Evolutionary conservation across 2,113 vertebrate species (phyloP).

Genomic region (Buteo buteo): DNA sequence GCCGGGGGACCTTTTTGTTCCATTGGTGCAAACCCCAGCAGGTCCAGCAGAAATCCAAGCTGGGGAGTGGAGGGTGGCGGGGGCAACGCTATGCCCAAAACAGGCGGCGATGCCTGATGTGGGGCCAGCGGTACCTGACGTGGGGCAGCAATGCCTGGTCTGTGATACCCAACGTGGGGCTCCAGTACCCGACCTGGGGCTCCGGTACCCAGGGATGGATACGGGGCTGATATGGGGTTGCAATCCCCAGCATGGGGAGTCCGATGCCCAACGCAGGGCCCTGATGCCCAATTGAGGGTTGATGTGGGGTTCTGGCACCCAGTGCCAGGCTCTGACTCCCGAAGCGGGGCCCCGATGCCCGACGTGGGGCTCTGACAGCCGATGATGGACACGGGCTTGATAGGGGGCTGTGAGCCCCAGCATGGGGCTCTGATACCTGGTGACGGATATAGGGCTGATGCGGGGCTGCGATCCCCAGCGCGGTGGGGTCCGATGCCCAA

Average conservation of each 20-base stretch:
- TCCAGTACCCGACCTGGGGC: neutral
- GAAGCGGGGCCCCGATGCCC: neutral
- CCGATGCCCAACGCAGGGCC: fast-evolving
- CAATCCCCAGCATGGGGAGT: neutral
- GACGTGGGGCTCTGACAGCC: neutral
- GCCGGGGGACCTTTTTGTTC: neutral
- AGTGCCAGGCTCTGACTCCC: neutral
- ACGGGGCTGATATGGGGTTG: neutral
- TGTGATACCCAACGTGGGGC: neutral
- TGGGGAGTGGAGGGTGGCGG: neutral
- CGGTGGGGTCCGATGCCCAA: neutral
- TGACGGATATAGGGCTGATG: neutral
- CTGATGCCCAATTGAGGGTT: neutral
- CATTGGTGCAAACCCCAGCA: neutral
- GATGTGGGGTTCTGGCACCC: neutral
- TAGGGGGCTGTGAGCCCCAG: neutral
- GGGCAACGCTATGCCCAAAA: neutral
- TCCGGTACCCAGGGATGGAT: neutral
- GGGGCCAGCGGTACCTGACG: neutral
- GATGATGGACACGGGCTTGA: neutral
- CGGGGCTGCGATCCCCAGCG: neutral
- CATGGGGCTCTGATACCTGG: neutral
- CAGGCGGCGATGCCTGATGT: fast-evolving
- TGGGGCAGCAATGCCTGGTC: neutral
- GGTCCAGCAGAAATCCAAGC: neutral